Conservation (phyloP, 2,797 vertebrate species). For the Melanogrammus aeglefinus region DNA sequence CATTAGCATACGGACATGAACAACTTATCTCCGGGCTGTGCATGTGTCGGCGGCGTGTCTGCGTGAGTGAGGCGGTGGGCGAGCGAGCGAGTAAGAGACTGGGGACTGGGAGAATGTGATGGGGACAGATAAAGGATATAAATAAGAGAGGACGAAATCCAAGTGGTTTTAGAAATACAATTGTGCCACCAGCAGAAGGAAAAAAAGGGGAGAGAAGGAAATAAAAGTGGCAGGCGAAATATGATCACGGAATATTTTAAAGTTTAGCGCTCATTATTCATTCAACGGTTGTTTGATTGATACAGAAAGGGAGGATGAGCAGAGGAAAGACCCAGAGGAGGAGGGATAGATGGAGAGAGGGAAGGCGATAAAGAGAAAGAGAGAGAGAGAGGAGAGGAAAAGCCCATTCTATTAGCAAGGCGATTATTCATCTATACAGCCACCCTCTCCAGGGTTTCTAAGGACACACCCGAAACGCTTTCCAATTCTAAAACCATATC, state of each 20-base stretch:
- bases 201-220: constrained; percentile 9
- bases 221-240: constrained; percentile 29
- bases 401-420: constrained; percentile 27
- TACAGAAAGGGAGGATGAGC: constrained; percentile 13
- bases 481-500: constrained; percentile 58
- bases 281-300: constrained; percentile 33
- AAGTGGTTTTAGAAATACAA: constrained; percentile 22
- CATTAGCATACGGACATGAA: constrained; percentile 40
- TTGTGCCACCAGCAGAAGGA: constrained; percentile 8
- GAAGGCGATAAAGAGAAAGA: constrained; percentile 10
- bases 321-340: constrained; percentile 10
- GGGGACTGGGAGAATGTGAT: constrained; percentile 11
- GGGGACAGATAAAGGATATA: constrained; percentile 11
- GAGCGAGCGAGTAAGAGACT: constrained; percentile 6
- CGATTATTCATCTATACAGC: constrained; percentile 55
- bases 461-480: constrained; percentile 47
- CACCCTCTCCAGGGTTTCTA: constrained; percentile 32
- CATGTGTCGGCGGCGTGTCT: constrained; percentile 25
- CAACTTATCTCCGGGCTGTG: constrained; percentile 35
- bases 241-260: constrained; percentile 36
- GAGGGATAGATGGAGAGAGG: background rate
- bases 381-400: constrained; percentile 37
- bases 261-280: constrained; percentile 41
- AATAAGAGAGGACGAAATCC: constrained; percentile 26
- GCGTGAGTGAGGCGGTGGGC: constrained; percentile 15